Evolutionary conservation across 2,888 invertebrate species (phyloP), one percentile per base, ranked within the genome.

Genomic region (Odontomyia ornata): DNA sequence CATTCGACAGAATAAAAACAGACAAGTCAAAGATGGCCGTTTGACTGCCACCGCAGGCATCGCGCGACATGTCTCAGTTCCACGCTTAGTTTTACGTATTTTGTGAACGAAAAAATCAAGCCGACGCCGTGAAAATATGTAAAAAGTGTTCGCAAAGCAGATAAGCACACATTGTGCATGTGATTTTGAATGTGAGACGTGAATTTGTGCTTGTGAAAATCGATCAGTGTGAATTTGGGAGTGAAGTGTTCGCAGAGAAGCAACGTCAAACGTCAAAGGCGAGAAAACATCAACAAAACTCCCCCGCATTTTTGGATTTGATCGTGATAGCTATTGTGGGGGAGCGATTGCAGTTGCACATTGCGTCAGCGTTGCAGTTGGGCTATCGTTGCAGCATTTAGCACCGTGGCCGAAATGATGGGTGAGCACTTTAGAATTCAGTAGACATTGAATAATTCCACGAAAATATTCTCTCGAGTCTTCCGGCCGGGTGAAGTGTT

Each of bases 21-120:
- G 47, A 71, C 52, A 64, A 64, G 64, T 71, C 71, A 47, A 71
- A 71, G 47, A 71, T 71, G 71, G 71, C 71, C 71, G 71, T 47
- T 71, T 47, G 27, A 47, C 71, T 71, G 71, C 46, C 71, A 71
- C n/a, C 30, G 64, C 30, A 4, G 47, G 71, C 47, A 47, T 71
- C 27, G 27, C 52, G 71, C 71, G 52, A 71, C 46, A 47, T 71
- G 46, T 71, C 47, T 28, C 25, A n/a, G 7, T 27, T 47, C 25
- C 23, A 2, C 52, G 23, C 5, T 1, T 52, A 13, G 13, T 23
- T 52, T 47, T 71, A 25, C 28, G 47, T 7, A 27, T 71, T 71
- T 67, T 27, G 7, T 71, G 46, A 71, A 18, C 47, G 71, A 71
- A 52, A 52, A 71, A 11, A n/a, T 0, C 47, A 13, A 23, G 27